Evolutionary conservation across 1,140 invertebrate species (phyloP), one percentile per base, ranked within the genome.

Genomic region (Epicauta chinensis): DNA sequence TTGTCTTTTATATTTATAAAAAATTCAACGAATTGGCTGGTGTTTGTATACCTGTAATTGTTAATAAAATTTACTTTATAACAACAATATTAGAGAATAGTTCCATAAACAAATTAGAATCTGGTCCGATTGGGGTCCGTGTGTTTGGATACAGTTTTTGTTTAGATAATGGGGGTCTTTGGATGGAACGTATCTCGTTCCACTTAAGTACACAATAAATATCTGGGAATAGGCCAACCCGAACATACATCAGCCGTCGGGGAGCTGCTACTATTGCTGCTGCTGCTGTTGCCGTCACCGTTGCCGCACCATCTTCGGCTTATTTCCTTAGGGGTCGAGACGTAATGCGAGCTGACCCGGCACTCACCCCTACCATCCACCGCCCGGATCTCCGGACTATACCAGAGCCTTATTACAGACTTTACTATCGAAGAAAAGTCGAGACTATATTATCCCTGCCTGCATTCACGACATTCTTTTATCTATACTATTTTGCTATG

Each of bases 181-280:
- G 23, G 56, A 53, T 55, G 42, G 50, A 52, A 52, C 56, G 49
- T 59, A 59, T 59, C 59, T 63, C 60, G 61, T 63, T 63, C 59
- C 59, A 53, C 48, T 55, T 61, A 63, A 63, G 61, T 61, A 63
- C 59, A 61, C 56, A 61, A 63, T 63, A 63, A 63, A 63, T 63
- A 63, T 63, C 59, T 45, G 48, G 52, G 51, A 61, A 56, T 60
- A 56, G 58, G 50, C 59, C 53, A 51, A 56, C 59, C 61, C 61
- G 50, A 58, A 59, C 61, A 63, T 61, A 61, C 56, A 63, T 61
- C 59, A 63, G 59, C 31, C 45, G 56, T 59, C 56, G 55, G 50
- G 56, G 56, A 47, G 37, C 56, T 51, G 51, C 32, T 12, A 10
- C 31, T 34, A 10, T 34, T 4, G 9, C n/a, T 11, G 9, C 32